These are phyloP conservation scores for Drosophila suzukii DNA, from an alignment of 1,140 invertebrate genomes.

Conservation along the genomic window DNA sequence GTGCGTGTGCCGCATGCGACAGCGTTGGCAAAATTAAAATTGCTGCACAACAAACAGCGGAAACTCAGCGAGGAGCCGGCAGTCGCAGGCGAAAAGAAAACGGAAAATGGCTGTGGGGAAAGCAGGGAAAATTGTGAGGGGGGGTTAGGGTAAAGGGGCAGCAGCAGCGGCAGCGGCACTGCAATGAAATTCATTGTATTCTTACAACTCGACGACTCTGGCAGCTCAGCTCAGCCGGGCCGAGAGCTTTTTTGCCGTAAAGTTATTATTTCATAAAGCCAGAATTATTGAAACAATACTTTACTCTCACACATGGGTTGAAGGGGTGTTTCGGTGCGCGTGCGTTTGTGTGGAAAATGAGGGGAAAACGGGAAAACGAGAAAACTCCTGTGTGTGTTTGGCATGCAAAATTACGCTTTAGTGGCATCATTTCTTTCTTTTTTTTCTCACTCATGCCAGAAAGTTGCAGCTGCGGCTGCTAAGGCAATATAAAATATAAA, in stretches of 20 bases:
- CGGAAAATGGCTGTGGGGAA: slow-evolving; percentile 2
- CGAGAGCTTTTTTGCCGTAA: slow-evolving; percentile 67
- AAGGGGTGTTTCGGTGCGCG: slow-evolving; percentile 5
- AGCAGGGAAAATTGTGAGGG: slow-evolving; percentile 12
- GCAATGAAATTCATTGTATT: slow-evolving; percentile 78
- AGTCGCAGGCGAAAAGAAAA: background rate
- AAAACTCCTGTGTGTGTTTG: slow-evolving; percentile 50
- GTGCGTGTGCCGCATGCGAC: slow-evolving; percentile 64
- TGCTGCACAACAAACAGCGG: slow-evolving; percentile 81
- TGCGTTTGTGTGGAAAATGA: background rate
- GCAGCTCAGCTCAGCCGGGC: slow-evolving; percentile 57
- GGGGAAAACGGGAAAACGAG: slow-evolving; percentile 13
- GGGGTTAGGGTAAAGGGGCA: background rate
- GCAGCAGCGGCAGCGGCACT: background rate
- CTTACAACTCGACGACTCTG: slow-evolving; percentile 69
- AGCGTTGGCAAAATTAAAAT: slow-evolving; percentile 82
- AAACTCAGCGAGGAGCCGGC: slow-evolving; percentile 72
- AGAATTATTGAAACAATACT: slow-evolving; percentile 84
- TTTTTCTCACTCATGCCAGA: slow-evolving; percentile 36
- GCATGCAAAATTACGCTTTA: slow-evolving; percentile 79
- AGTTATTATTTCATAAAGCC: slow-evolving; percentile 84
- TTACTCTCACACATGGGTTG: slow-evolving; percentile 66
- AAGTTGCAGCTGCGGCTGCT: slow-evolving; percentile 70
- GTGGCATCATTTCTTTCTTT: slow-evolving; percentile 71
- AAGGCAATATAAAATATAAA: slow-evolving; percentile 79